These are phyloP conservation scores for Calliphora vomitoria DNA, from an alignment of 2,888 invertebrate genomes.

Conservation along the genomic window DNA sequence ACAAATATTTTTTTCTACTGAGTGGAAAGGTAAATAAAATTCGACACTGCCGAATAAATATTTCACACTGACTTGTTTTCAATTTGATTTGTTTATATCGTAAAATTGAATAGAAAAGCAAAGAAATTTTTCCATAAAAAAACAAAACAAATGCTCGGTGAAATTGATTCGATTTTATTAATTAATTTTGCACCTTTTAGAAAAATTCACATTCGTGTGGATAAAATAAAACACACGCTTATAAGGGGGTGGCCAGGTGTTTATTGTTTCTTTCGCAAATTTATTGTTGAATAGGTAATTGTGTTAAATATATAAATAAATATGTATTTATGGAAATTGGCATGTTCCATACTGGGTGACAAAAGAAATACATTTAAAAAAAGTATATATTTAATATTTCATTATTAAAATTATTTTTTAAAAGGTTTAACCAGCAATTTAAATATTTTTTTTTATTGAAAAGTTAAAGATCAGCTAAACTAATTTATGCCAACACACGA, in stretches of 20 bases:
- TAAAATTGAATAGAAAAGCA: neutral
- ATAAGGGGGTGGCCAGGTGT: slow-evolving; percentile 15
- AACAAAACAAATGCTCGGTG: slow-evolving; percentile 6
- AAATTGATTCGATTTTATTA: slow-evolving; percentile 5
- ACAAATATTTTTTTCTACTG: too few relatives aligned
- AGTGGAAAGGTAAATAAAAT: too few relatives aligned
- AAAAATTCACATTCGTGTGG: slow-evolving; percentile 27
- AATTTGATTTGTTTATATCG: slow-evolving; percentile 16
- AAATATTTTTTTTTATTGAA: slow-evolving; percentile 28
- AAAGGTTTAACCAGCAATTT: slow-evolving; percentile 5
- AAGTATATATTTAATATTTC: too few relatives aligned
- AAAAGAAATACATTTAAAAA: too few relatives aligned
- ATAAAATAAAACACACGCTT: slow-evolving; percentile 12
- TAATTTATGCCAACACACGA: slow-evolving; percentile 52
- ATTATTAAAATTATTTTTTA: neutral
- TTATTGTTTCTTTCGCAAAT: neutral
- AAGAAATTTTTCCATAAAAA: slow-evolving; percentile 11
- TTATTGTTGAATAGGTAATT: neutral
- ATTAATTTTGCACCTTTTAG: slow-evolving; percentile 16
- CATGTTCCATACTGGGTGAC: neutral
- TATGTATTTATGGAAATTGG: neutral
- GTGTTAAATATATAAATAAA: neutral
- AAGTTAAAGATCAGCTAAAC: slow-evolving; percentile 34
- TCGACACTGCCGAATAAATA: too few relatives aligned
- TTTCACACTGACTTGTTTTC: neutral